A percentile compares a stretch with the other conserved stretches of the same genome.
Conservation (phyloP, 2,113 vertebrate genomes). For the Corynorhinus townsendii region DNA sequence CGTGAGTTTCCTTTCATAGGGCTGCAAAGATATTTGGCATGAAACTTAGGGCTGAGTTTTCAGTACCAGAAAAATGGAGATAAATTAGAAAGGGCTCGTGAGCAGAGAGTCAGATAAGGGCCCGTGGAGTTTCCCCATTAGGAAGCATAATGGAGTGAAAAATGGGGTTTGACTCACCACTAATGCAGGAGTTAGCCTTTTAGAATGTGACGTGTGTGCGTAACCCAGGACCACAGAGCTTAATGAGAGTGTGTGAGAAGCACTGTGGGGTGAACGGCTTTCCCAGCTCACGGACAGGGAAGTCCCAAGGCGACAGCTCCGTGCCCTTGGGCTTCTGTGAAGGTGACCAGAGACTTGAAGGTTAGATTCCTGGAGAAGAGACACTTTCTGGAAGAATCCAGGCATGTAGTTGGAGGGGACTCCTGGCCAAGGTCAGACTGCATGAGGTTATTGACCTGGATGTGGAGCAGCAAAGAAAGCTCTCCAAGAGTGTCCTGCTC, state of each 20-base stretch:
- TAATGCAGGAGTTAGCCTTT: neutral
- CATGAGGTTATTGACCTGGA: fast-evolving
- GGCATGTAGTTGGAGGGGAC: neutral
- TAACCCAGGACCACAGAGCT: neutral
- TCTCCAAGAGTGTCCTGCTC: neutral
- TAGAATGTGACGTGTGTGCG: neutral
- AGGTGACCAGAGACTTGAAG: neutral
- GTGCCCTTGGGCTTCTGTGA: neutral
- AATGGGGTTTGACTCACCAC: constrained; percentile 5
- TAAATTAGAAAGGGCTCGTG: neutral
- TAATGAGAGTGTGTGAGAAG: neutral
- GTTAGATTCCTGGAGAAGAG: neutral
- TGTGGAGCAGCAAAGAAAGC: too few species aligned
- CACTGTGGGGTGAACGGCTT: neutral
- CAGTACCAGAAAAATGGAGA: constrained; percentile 24
- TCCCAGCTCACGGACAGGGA: neutral
- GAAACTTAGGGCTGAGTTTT: neutral
- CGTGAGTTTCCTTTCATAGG: neutral
- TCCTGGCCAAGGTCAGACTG: neutral
- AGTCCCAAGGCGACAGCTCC: neutral
- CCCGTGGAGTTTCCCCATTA: constrained; percentile 23
- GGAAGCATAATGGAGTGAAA: constrained; percentile 53
- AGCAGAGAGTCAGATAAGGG: neutral
- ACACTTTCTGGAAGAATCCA: neutral
- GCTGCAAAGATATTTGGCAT: neutral